Percentiles rank a stretch among this genome's conserved stretches.
Conservation (phyloP, 1,140 invertebrate genomes). For the Heliconius hermathena region DNA sequence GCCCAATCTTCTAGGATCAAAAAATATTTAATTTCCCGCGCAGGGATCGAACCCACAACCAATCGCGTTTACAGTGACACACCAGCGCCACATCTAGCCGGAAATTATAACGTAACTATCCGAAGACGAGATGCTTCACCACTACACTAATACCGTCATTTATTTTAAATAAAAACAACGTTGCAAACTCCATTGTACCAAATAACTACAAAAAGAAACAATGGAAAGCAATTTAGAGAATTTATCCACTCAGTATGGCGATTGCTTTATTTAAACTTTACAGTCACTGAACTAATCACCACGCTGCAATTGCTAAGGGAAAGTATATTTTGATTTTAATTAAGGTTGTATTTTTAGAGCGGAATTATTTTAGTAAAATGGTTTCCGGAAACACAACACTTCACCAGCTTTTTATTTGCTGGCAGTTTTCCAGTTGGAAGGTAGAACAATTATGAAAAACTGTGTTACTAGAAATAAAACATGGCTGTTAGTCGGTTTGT, state of each 20-base stretch:
- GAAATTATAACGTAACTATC: no score
- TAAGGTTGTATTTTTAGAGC: slow-evolving; percentile 25
- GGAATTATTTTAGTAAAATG: slow-evolving; percentile 24
- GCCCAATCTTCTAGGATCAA: no score
- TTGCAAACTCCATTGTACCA: neutral
- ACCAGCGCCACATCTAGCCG: no score
- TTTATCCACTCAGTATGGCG: slow-evolving; percentile 3
- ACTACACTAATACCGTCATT: neutral
- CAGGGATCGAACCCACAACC: no score
- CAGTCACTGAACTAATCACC: slow-evolving; percentile 1
- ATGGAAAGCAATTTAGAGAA: slow-evolving; percentile 5
- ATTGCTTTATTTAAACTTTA: slow-evolving; percentile 12
- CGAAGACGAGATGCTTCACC: neutral
- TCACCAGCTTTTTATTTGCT: slow-evolving; percentile 27
- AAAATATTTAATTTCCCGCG: no score
- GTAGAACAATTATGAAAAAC: slow-evolving; percentile 23
- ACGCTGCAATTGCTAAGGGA: neutral
- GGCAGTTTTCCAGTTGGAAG: slow-evolving; percentile 31
- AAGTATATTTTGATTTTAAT: slow-evolving; percentile 26
- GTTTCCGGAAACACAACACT: slow-evolving; percentile 26
- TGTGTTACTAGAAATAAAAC: slow-evolving; percentile 13
- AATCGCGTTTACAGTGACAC: no score
- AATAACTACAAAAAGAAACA: neutral
- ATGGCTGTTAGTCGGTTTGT: neutral
- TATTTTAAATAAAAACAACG: slow-evolving; percentile 7